Evolutionary conservation across 2,113 vertebrate species (phyloP).

Genomic region (Solea solea): DNA sequence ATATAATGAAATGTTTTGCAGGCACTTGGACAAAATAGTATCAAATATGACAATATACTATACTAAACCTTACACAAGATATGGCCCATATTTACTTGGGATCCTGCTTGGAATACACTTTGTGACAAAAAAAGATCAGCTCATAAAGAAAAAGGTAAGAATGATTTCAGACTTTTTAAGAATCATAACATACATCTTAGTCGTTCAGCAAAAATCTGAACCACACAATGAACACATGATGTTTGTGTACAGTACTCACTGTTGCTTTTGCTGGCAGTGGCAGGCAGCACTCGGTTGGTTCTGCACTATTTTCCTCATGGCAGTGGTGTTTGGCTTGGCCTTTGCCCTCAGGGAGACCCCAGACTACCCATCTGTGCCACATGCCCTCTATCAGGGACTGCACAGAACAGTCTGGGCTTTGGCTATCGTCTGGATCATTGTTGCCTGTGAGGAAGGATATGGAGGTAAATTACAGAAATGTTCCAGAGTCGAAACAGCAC

Average conservation of each 20-base stretch:
- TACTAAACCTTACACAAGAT: constrained; percentile 86
- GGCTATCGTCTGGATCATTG: constrained; percentile 84
- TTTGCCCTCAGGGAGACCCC: constrained; percentile 77
- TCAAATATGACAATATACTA: constrained; percentile 82
- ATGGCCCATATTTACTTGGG: constrained; percentile 86
- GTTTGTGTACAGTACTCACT: neutral
- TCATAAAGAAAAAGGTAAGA: constrained; percentile 82
- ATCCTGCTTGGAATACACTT: constrained; percentile 82
- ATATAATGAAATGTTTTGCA: constrained; percentile 50
- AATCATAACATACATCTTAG: neutral
- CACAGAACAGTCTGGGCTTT: constrained; percentile 84
- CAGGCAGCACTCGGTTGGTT: constrained; percentile 83
- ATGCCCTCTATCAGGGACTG: constrained; percentile 85
- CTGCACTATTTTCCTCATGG: constrained; percentile 74
- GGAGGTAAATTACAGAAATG: constrained; percentile 78
- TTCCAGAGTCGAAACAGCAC: neutral
- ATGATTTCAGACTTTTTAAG: neutral
- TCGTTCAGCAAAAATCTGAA: neutral
- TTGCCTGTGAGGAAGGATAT: constrained; percentile 85
- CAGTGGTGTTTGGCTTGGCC: constrained; percentile 74
- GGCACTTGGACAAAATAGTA: constrained; percentile 73
- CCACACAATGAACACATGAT: constrained; percentile 4
- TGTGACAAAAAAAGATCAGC: constrained; percentile 66
- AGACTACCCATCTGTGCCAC: constrained; percentile 49
- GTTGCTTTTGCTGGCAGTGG: constrained; percentile 70